Evolutionary conservation across 2,797 vertebrate species (phyloP).

Genomic region (Sebastes minor): DNA sequence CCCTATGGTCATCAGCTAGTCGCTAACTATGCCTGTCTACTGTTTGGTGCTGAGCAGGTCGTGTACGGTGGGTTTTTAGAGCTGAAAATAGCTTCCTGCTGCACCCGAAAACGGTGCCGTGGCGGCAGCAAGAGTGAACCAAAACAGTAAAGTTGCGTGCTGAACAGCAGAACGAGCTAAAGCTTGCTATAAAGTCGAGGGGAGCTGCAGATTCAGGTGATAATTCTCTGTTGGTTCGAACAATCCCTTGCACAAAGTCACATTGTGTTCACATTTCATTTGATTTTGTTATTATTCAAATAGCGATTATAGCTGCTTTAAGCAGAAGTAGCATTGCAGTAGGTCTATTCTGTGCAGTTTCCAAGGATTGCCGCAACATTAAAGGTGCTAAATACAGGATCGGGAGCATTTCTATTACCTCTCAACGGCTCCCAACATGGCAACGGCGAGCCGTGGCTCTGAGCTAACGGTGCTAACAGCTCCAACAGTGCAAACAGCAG

Average conservation of each 20-base stretch:
- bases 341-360: not conserved
- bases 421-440: no score
- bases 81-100: not conserved
- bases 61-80: not conserved
- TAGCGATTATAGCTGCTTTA: not conserved
- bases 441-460: no score
- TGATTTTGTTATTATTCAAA: not conserved
- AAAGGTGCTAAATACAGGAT: no score
- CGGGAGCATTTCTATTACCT: no score
- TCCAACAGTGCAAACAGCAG: no score
- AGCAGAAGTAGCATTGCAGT: not conserved
- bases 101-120: not conserved
- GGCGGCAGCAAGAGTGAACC: not conserved
- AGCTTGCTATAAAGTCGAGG: not conserved
- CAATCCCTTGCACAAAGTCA: not conserved
- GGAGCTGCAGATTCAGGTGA: not conserved
- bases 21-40: not conserved
- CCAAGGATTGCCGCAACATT: not conserved
- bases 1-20: not conserved
- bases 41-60: not conserved
- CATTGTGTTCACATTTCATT: not conserved
- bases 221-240: not conserved
- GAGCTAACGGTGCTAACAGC: no score
- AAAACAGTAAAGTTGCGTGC: not conserved
- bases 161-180: not conserved